Evolutionary conservation across 2,797 vertebrate genomes (phyloP), one percentile per base, ranked within the genome.

Genomic region (Ambastaia sidthimunki): DNA sequence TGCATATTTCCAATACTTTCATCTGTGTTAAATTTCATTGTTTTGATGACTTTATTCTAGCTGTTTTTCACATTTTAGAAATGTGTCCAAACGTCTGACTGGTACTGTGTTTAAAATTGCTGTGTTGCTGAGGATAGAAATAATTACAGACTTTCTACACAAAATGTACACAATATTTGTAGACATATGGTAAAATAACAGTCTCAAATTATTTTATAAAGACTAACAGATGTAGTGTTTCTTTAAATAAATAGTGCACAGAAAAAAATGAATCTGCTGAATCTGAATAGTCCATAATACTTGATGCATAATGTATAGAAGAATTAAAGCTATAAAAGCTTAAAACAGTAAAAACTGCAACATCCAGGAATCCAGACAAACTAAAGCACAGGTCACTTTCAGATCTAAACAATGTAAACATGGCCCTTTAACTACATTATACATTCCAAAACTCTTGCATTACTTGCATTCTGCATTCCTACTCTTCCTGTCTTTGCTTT

Each of bases 401-500:
- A 57, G 11, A 25, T 23, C 4, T 37, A 37, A 37, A 37, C 55
- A 23, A 59, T 5, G 59, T 60, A 60, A 60, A 60, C 59, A 60
- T 57, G 54, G 34, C 34, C 34, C 28, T 37, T 37, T 37, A 37
- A 9, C 37, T 41, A 9, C 37, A 9, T 7, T 10, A 9, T 10
- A 41, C 37, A 9, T 41, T 57, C 9, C 54, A 21, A 13, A 1
- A 28, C 4, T 60, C 23, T 59, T 59, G 37, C 37, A n/a, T n/a
- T n/a, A n/a, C n/a, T n/a, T n/a, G n/a, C n/a, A n/a, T 55, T 55
- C n/a, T 9, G 37, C 37, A 41, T 41, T 41, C 37, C 7, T 76
- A 70, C 47, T 62, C 70, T 85, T 80, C 81, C 37, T 41, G 37
- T 41, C 37, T 72, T 77, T 19, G 68, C 74, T 78, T 67, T 85